Evolutionary conservation across 1,140 invertebrate species (phyloP), one percentile per base, ranked within the genome.

Genomic region (Leptoteleia sp.): DNA sequence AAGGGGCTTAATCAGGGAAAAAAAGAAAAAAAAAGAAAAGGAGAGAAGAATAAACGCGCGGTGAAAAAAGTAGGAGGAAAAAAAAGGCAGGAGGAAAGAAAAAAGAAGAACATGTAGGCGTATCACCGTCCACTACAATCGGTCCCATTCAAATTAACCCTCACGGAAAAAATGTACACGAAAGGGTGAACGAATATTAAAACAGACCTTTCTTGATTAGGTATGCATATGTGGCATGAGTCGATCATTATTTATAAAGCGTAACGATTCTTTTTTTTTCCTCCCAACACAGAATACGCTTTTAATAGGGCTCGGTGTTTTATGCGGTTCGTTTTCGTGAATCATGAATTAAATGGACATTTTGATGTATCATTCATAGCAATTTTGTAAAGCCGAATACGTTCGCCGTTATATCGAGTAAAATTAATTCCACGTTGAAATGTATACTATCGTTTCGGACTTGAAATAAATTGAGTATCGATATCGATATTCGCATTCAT

Each of bases 91-190:
- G 25, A 6, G 11, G 19, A 3, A 13, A 19, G 71, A 81, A 61
- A 79, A 81, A 76, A 11, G 25, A 62, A 29, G 29, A 80, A 83
- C 77, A 79, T 42, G 86, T 87, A 81, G 85, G 87, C 84, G 85
- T 83, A 83, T 81, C 72, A 48, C 5, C 67, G 76, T 76, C 77
- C 72, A 76, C 54, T 76, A 76, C 72, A 70, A 80, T 81, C 75
- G 76, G 38, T 52, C 64, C 87, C 81, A 89, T 89, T 89, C 87
- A 89, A 89, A 88, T 88, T 85, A 88, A 88, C 87, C 88, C 88
- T 87, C 79, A 68, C 40, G 83, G 81, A 88, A 87, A 85, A 86
- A 83, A 80, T 70, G 57, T 45, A 67, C 57, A 70, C 52, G 68
- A 81, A 79, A 71, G 70, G 71, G 62, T 78, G 82, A 82, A 81